Evolutionary conservation across 2,113 vertebrate genomes (phyloP), one percentile per base, ranked within the genome.

Genomic region (Gasterosteus aculeatus): DNA sequence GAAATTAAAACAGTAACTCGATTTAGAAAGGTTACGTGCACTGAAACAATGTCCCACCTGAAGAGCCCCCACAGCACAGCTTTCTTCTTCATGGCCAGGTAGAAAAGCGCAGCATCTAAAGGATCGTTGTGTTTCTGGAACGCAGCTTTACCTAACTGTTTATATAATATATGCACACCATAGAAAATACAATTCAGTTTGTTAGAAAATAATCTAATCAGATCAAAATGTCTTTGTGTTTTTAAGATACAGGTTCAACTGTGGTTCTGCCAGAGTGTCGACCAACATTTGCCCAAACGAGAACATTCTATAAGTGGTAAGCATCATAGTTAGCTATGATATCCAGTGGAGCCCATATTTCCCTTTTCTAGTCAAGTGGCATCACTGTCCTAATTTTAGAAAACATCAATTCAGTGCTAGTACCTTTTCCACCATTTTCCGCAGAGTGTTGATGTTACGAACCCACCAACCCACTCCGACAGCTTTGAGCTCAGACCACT

Each of bases 381-480:
- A 65, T 65, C 26, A 33, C 16, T 44, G 1, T 47, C 15, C 15
- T 31, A 2, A 31, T 35, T 9, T 49, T 33, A 49, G 44, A 65
- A 47, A 19, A 42, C 18, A 41, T 63, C 22, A 18, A 41, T n/a
- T 19, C 35, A 12, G 16, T 60, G 10, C 59, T 26, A 11, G 11
- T 90, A 99, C 98, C 98, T 99, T 99, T 88, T 99, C 98, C 44
- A 99, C 96, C 93, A 97, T 96, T 79, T 96, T 96, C 77, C 97
- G 91, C 59, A 99, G 96, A 0, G 98, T 99, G 92, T 97, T 99
- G 87, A 98, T 97, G 85, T 99, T 99, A 62, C 98, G 95, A 84
- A 99, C 96, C 98, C 98, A 99, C 98, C 98, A 99, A 10, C 98
- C 98, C 47, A 98, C 96, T 33, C 98, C 98, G 72, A 99, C 85